Percentiles rank a stretch among this genome's conserved stretches.
These are phyloP conservation scores for Ceriagrion tenellum DNA, from an alignment of 2,888 invertebrate genomes.

Conservation along the genomic window DNA sequence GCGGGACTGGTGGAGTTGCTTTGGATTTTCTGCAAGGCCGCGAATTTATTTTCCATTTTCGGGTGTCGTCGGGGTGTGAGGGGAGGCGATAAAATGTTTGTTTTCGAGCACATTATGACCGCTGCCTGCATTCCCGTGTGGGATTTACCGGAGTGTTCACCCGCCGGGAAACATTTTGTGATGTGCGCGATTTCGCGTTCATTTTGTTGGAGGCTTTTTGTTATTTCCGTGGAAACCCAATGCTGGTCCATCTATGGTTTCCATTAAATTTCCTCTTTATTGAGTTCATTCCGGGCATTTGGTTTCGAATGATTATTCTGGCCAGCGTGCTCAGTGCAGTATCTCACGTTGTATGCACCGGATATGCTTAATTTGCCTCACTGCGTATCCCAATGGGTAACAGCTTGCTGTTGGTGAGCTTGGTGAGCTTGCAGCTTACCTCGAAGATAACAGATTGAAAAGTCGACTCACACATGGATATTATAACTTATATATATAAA, in stretches of 20 bases:
- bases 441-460: too few species aligned
- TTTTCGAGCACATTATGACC: not conserved
- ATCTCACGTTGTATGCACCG: too few species aligned
- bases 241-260: not conserved
- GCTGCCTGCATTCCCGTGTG: not conserved
- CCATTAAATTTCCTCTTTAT: not conserved
- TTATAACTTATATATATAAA: too few species aligned
- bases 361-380: too few species aligned
- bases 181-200: not conserved
- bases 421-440: too few species aligned
- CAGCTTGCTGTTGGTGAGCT: too few species aligned
- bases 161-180: not conserved
- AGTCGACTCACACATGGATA: too few species aligned
- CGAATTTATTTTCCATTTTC: not conserved
- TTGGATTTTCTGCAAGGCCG: not conserved
- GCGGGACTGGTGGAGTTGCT: not conserved
- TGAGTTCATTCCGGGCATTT: not conserved
- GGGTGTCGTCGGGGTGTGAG: not conserved
- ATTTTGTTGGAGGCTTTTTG: not conserved
- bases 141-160: not conserved
- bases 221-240: not conserved
- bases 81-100: not conserved
- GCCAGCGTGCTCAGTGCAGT: too few species aligned
- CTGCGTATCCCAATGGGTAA: too few species aligned
- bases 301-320: too few species aligned